Evolutionary conservation across 2,113 vertebrate genomes (phyloP).

Genomic region (Benitochromis conjunctus): DNA sequence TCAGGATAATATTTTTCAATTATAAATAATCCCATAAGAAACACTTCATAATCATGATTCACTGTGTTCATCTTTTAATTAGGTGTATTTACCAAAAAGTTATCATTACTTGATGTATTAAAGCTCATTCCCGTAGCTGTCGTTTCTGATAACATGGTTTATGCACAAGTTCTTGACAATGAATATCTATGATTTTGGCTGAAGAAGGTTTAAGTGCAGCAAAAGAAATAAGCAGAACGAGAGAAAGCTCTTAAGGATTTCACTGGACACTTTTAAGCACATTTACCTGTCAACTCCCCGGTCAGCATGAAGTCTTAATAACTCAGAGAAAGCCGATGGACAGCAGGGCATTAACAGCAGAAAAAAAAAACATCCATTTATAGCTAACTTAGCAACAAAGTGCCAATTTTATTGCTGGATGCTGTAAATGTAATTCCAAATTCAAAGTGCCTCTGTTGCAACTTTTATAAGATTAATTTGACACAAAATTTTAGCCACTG

Average conservation of each 20-base stretch:
- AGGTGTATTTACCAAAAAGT: neutral
- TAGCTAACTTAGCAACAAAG: slow-evolving; percentile 33
- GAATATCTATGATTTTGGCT: neutral
- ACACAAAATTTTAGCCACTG: neutral
- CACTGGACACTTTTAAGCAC: neutral
- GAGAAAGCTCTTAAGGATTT: neutral
- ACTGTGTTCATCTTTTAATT: neutral
- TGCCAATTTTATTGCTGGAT: slow-evolving; percentile 4
- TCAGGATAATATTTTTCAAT: neutral
- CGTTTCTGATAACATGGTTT: neutral
- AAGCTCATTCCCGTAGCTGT: neutral
- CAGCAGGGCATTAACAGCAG: slow-evolving; percentile 14
- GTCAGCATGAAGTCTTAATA: neutral
- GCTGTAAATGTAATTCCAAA: neutral
- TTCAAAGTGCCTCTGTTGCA: neutral
- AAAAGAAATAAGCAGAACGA: neutral
- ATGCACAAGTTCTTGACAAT: neutral
- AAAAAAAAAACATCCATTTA: neutral
- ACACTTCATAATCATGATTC: neutral
- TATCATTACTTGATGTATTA: neutral
- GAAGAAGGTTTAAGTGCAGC: neutral
- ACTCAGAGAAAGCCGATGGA: neutral
- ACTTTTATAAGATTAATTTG: slow-evolving; percentile 7
- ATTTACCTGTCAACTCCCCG: neutral
- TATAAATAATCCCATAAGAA: neutral